Conservation (phyloP, 1,140 invertebrate species). For the Trichonephila inaurata region DNA sequence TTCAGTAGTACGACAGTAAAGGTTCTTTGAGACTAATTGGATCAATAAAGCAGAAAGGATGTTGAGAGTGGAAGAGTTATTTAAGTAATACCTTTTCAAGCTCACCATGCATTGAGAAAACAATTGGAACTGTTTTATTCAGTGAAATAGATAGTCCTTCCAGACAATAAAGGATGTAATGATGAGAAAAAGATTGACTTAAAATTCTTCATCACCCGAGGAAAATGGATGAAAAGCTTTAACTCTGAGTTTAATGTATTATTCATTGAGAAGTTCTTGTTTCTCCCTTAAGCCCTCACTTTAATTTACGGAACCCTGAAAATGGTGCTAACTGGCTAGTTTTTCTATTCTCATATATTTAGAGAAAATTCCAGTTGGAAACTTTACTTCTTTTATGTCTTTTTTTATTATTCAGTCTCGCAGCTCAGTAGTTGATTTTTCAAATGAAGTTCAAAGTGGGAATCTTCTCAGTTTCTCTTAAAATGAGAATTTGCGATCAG, state of each 20-base stretch:
- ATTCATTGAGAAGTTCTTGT: background rate
- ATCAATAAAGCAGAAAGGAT: slow-evolving; percentile 9
- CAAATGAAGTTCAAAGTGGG: background rate
- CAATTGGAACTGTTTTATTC: background rate
- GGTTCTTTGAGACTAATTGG: slow-evolving; percentile 26
- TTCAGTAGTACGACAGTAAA: background rate
- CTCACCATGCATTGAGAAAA: background rate
- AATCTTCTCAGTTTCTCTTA: background rate
- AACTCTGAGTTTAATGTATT: slow-evolving; percentile 2
- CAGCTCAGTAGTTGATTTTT: background rate
- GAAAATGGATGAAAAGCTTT: slow-evolving; percentile 18
- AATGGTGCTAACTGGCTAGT: background rate
- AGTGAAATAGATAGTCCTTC: background rate
- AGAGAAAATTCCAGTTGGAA: background rate
- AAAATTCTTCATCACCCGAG: background rate
- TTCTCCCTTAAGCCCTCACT: background rate
- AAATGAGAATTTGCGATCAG: background rate
- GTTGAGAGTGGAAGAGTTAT: slow-evolving; percentile 5
- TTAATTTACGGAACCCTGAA: background rate
- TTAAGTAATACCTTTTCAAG: slow-evolving; percentile 18
- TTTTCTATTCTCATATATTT: background rate
- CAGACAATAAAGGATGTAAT: background rate
- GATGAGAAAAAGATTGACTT: background rate
- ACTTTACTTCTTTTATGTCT: background rate
- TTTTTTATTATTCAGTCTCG: background rate